Percentiles rank a stretch among this genome's conserved stretches.
phyloP scores from a whole-genome alignment of 1,140 invertebrate genomes.

The Pemphigus obesinymphae region DNA sequence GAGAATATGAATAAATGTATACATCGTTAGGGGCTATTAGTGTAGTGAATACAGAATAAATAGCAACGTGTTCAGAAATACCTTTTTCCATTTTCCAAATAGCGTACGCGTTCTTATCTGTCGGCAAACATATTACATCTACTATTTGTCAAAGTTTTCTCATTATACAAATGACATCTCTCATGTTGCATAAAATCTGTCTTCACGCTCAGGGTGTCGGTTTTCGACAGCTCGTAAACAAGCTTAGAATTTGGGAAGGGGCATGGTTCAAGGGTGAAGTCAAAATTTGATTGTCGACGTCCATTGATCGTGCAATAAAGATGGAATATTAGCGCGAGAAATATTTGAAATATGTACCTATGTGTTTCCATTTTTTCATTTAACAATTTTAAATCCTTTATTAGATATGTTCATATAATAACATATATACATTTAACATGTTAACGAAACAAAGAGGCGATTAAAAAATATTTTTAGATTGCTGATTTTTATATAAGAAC shows the following conservation, averaged over 20 bases:
- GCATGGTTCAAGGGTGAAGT: not conserved
- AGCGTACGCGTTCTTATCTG: constrained; percentile 10
- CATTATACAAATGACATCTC: constrained; percentile 33
- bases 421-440: too few species aligned
- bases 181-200: constrained; percentile 19
- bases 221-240: constrained; percentile 27
- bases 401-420: not conserved
- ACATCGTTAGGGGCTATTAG: not conserved
- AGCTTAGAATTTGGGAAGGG: not conserved
- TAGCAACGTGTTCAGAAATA: not conserved
- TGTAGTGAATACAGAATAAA: too few species aligned
- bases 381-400: not conserved
- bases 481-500: too few species aligned
- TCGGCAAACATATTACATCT: constrained; percentile 11
- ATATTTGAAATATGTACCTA: not conserved
- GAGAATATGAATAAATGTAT: not conserved
- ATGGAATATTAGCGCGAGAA: not conserved
- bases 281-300: constrained; percentile 26
- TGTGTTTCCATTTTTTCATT: not conserved
- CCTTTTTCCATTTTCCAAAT: not conserved
- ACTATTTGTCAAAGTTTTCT: constrained; percentile 41
- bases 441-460: too few species aligned
- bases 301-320: not conserved
- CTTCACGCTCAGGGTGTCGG: not conserved
- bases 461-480: too few species aligned